A percentile compares a stretch with the other conserved stretches of the same genome.
Evolutionary conservation across 1,140 invertebrate species (phyloP).

Genomic region (Drosophila oshimai): DNA sequence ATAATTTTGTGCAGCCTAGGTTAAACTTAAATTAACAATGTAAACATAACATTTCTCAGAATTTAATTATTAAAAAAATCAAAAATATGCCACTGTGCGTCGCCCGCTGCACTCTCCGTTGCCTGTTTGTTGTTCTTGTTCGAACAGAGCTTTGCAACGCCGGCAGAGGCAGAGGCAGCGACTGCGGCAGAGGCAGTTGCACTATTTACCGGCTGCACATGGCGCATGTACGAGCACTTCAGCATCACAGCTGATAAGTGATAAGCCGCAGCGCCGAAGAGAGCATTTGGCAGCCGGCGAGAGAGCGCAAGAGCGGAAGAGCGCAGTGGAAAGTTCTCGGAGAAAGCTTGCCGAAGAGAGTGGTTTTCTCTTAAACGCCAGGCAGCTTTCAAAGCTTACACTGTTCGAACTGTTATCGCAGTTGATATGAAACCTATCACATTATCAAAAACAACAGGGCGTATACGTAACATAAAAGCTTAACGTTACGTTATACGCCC

Average conservation of each 20-base stretch:
- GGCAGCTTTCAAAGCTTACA: slow-evolving; percentile 46
- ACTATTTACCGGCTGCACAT: slow-evolving; percentile 53
- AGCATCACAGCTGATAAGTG: slow-evolving; percentile 75
- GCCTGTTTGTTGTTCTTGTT: slow-evolving; percentile 13
- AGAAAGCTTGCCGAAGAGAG: background rate
- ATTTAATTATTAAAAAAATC: too few relatives aligned
- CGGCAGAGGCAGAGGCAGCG: slow-evolving; percentile 10
- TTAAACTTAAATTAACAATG: too few relatives aligned
- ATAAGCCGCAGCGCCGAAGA: slow-evolving; percentile 44
- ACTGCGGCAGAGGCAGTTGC: slow-evolving; percentile 38
- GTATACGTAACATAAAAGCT: background rate
- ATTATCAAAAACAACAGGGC: too few relatives aligned
- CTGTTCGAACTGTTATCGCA: background rate
- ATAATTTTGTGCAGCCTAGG: too few relatives aligned
- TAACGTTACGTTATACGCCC: too few relatives aligned
- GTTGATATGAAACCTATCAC: too few relatives aligned
- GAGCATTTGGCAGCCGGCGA: background rate
- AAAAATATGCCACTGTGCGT: too few relatives aligned
- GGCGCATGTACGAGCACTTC: slow-evolving; percentile 55
- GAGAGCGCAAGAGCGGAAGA: background rate
- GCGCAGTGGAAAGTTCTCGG: background rate
- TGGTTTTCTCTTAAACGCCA: background rate
- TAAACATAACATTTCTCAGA: too few relatives aligned
- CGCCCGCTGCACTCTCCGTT: slow-evolving; percentile 17
- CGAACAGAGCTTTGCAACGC: slow-evolving; percentile 64